Evolutionary conservation across 2,797 vertebrate species (phyloP).

Genomic region (Acipenser transmontanus): DNA sequence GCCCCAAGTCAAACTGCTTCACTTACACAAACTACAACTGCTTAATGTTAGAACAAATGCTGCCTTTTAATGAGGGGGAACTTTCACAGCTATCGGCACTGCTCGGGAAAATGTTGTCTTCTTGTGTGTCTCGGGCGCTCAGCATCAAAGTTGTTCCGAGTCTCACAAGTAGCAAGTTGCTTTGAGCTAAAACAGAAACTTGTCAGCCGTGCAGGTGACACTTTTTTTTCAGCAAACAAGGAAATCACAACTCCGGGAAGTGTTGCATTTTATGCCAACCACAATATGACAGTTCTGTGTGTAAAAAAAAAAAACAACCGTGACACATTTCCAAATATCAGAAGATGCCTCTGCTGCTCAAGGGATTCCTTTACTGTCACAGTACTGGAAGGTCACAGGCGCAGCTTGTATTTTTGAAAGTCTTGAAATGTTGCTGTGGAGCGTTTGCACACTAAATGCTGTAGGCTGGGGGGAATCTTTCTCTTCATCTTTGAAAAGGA

Average conservation of each 20-base stretch:
- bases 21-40: conserved; percentile 4
- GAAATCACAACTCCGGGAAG: conserved; percentile 68
- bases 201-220: conserved; percentile 73
- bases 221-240: conserved; percentile 62
- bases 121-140: conserved; percentile 43
- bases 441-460: conserved; percentile 53
- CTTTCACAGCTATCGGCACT: conserved; percentile 11
- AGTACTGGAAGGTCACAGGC: conserved; percentile 73
- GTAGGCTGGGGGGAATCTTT: conserved; percentile 63
- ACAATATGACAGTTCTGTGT: conserved; percentile 78
- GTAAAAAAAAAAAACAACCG: conserved; percentile 72
- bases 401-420: conserved; percentile 52
- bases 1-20: not conserved
- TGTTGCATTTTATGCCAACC: conserved; percentile 75
- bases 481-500: conserved; percentile 66
- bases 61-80: conserved; percentile 4
- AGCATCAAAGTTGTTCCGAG: conserved; percentile 47
- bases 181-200: conserved; percentile 58
- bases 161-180: conserved; percentile 49
- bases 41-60: conserved; percentile 13
- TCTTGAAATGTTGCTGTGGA: conserved; percentile 47
- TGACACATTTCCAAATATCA: conserved; percentile 89
- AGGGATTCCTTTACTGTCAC: conserved; percentile 76
- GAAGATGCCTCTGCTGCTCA: conserved; percentile 68
- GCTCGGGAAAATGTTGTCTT: conserved; percentile 20